Conservation (phyloP, 2,888 invertebrate species). For the Meandrusa payeni region DNA sequence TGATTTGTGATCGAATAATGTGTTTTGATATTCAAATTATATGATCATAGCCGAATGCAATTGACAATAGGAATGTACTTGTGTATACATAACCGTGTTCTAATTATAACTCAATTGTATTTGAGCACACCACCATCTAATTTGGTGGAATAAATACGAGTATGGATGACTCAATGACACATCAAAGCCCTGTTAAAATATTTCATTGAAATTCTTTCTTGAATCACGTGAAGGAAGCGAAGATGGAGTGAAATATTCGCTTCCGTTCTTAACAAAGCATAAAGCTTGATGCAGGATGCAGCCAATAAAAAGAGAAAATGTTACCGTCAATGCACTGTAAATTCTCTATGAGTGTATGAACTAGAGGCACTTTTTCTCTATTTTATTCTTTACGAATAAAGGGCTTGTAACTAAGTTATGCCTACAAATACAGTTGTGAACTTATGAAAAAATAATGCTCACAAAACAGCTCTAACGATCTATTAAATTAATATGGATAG, state of each 20-base stretch:
- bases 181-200: conserved; percentile 1
- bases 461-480: too few species aligned
- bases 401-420: too few species aligned
- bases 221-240: conserved; percentile 12
- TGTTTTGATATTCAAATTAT: conserved; percentile 62
- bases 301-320: conserved; percentile 7
- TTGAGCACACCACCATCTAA: too few species aligned
- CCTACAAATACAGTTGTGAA: too few species aligned
- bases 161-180: background rate
- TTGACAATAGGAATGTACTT: conserved; percentile 26
- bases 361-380: too few species aligned
- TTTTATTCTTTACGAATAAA: too few species aligned
- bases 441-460: too few species aligned
- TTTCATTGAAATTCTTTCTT: conserved; percentile 5
- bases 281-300: conserved; percentile 10
- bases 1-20: conserved; percentile 43
- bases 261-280: conserved; percentile 16
- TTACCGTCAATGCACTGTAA: too few species aligned
- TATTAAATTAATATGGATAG: too few species aligned
- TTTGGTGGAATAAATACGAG: too few species aligned
- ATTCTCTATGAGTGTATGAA: too few species aligned
- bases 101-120: conserved; percentile 2
- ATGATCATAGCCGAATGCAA: conserved; percentile 50
- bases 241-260: conserved; percentile 18
- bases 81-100: conserved; percentile 33